A percentile compares a stretch with the other conserved stretches of the same genome.
Evolutionary conservation across 35 echinoderm and acorn worm species (phyloP).

Genomic region (Apostichopus parvimensis): DNA sequence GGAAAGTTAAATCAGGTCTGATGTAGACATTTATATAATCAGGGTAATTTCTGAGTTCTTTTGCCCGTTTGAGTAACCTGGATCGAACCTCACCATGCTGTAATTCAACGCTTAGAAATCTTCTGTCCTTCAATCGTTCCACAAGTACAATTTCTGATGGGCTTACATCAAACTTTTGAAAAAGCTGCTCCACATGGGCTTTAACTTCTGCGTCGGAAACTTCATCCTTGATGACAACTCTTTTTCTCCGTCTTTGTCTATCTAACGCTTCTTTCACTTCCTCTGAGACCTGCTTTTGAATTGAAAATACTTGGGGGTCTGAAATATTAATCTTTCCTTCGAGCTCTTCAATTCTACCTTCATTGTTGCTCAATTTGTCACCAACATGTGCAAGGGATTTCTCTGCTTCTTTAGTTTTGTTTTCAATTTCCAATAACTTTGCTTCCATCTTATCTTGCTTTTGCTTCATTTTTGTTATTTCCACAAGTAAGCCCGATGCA

Average conservation of each 20-base stretch:
- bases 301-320: background rate
- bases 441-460: too few relatives aligned
- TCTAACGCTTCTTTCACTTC: background rate
- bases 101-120: slow-evolving; percentile 16
- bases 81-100: background rate
- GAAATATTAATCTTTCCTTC: too few relatives aligned
- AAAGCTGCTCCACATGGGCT: background rate
- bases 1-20: slow-evolving; percentile 1
- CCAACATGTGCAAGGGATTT: too few relatives aligned
- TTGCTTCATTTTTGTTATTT: too few relatives aligned
- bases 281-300: background rate
- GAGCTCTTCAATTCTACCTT: too few relatives aligned
- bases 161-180: background rate
- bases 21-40: background rate
- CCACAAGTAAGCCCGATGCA: too few relatives aligned
- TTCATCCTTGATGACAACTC: background rate
- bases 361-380: too few relatives aligned
- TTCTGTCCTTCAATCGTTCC: background rate
- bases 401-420: too few relatives aligned
- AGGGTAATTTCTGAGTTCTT: background rate
- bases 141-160: background rate
- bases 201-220: background rate
- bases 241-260: background rate
- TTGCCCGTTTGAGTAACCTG: background rate
- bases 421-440: too few relatives aligned